Evolutionary conservation across 1,140 invertebrate species (phyloP).

Genomic region (Orius insidiosus): DNA sequence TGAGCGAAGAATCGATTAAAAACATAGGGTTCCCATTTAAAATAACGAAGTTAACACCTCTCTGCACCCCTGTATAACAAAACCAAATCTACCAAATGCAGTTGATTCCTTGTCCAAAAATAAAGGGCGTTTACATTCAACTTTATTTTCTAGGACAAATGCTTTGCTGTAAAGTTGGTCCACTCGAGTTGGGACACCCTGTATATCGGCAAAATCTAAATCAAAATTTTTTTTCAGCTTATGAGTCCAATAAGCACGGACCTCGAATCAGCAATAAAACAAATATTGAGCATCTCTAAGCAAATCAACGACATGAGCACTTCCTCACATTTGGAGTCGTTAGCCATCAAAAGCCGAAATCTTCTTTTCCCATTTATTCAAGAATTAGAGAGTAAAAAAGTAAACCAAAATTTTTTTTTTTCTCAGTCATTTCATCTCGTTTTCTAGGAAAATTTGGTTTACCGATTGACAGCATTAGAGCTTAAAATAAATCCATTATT

Average conservation of each 20-base stretch:
- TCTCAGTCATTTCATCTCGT: slow-evolving; percentile 40
- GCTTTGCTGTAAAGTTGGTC: no score
- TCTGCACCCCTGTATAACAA: no score
- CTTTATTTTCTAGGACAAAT: no score
- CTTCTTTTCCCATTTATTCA: slow-evolving; percentile 41
- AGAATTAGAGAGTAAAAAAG: slow-evolving; percentile 35
- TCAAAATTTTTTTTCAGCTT: slow-evolving; percentile 25
- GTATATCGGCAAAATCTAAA: no score
- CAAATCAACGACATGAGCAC: slow-evolving; percentile 48
- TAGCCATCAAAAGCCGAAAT: slow-evolving; percentile 40
- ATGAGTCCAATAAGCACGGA: slow-evolving; percentile 49
- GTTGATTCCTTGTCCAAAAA: no score
- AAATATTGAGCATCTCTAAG: slow-evolving; percentile 50
- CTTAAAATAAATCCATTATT: slow-evolving; percentile 47
- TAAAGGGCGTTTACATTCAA: no score
- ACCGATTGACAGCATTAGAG: slow-evolving; percentile 53
- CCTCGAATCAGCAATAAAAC: slow-evolving; percentile 49
- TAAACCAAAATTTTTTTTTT: no score
- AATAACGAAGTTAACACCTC: no score
- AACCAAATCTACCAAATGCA: no score
- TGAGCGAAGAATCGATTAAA: no score
- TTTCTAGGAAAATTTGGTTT: slow-evolving; percentile 49
- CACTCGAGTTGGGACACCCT: background rate
- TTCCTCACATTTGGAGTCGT: slow-evolving; percentile 43
- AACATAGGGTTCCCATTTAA: no score